Percentiles rank a stretch among this genome's conserved stretches.
These are phyloP conservation scores for Cryptocheilus praepositus DNA, from an alignment of 2,888 invertebrate species.

Conservation along the genomic window DNA sequence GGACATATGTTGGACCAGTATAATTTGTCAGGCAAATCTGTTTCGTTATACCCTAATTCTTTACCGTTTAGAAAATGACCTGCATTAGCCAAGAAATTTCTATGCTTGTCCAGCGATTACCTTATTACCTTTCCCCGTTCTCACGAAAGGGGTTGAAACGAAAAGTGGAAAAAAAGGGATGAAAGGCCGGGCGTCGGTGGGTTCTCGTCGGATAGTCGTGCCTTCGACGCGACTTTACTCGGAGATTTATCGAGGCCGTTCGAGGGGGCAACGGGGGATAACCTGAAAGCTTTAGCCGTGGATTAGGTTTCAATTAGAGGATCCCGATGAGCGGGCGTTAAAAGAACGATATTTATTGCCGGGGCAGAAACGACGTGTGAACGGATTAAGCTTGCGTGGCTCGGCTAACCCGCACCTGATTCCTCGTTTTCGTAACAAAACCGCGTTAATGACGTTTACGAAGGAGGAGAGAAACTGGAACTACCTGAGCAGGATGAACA, in stretches of 20 bases:
- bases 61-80: background rate
- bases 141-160: background rate
- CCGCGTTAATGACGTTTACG: too few relatives aligned
- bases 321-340: constrained; percentile 53
- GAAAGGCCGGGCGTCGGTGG: constrained; percentile 5
- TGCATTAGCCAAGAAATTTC: background rate
- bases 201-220: constrained; percentile 21
- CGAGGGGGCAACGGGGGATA: constrained; percentile 43
- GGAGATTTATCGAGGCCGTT: constrained; percentile 63
- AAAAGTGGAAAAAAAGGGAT: constrained; percentile 1
- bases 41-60: background rate
- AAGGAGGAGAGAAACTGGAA: constrained; percentile 18
- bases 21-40: too few relatives aligned
- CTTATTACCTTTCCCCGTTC: constrained; percentile 6
- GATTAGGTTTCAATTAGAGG: constrained; percentile 70
- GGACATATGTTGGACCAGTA: too few relatives aligned
- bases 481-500: constrained; percentile 3
- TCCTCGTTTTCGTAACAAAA: constrained; percentile 20
- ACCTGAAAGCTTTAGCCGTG: constrained; percentile 53
- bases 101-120: constrained; percentile 1
- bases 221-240: constrained; percentile 35
- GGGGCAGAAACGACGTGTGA: constrained; percentile 30
- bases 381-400: constrained; percentile 44
- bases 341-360: constrained; percentile 65
- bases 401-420: constrained; percentile 47